A percentile compares a stretch with the other conserved stretches of the same genome.
These are phyloP conservation scores for Tympanoctomys barrerae DNA, from an alignment of 2,797 vertebrate species.

Conservation along the genomic window DNA sequence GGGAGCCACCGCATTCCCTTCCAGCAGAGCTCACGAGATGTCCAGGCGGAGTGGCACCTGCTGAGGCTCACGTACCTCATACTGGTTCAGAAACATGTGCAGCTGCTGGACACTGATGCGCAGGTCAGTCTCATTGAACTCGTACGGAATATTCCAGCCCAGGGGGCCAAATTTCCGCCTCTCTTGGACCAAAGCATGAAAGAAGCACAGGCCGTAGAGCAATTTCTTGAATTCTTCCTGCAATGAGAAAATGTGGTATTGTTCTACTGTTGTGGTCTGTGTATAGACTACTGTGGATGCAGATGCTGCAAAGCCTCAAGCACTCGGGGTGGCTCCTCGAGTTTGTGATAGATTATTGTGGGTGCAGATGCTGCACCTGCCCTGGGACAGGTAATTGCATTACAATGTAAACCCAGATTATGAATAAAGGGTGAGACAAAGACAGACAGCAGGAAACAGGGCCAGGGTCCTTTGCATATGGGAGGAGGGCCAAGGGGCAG, in stretches of 20 bases:
- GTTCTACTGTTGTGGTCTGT: neutral
- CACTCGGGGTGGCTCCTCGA: too few species aligned
- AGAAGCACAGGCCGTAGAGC: slow-evolving; percentile 94
- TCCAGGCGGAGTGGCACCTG: neutral
- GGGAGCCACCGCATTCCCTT: neutral
- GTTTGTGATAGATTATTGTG: too few species aligned
- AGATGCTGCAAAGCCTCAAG: too few species aligned
- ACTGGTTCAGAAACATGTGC: slow-evolving; percentile 94
- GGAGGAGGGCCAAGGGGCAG: neutral
- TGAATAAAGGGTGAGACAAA: neutral
- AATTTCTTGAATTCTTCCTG: slow-evolving; percentile 94
- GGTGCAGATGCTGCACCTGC: too few species aligned
- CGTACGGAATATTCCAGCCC: slow-evolving; percentile 96
- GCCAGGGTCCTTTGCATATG: neutral
- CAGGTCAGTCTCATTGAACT: slow-evolving; percentile 95
- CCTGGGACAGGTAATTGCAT: too few species aligned
- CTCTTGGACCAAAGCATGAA: slow-evolving; percentile 94
- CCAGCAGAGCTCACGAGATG: neutral
- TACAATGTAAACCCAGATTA: neutral
- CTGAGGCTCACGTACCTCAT: slow-evolving; percentile 87
- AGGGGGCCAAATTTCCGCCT: slow-evolving; percentile 94
- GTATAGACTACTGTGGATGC: too few species aligned
- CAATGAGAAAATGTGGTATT: slow-evolving; percentile 12
- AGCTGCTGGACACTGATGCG: slow-evolving; percentile 95
- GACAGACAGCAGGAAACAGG: neutral